Base-by-base conservation (phyloP, 2,797 vertebrate species). In the Pteropus rufus region DNA sequence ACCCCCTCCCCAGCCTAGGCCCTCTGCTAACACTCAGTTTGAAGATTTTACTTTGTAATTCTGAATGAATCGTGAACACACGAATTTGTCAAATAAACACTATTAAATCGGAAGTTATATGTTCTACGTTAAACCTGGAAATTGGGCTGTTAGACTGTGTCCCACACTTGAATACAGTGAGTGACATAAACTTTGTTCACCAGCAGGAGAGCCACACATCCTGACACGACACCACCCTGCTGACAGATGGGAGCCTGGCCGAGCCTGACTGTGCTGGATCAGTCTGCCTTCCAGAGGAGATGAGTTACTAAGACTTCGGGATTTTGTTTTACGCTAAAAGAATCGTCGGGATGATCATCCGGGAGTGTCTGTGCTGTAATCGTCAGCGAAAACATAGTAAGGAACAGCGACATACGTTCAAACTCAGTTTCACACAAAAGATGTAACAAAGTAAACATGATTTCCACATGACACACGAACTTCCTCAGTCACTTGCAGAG, bases 51-150 rank as follows among this genome's bases (percentile, higher is more conserved):
- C 31, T 58, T 87, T 95, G 70, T 1, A 77, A 89, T 93, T 95
- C 31, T 67, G 72, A 91, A 95, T 26, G 21, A 92, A 93, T 85
- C 70, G 58, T 65, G 46, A 83, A 80, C 95, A 80, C 52, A 41
- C 54, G 12, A 67, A 81, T 72, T 54, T 95, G 15, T 75, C 52
- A 84, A 91, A 73, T 36, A 77, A 82, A 54, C n/a, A 34, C 11
- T 52, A 46, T n/a, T 69, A 94, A 72, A 29, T 83, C 49, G 69
- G 72, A 94, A 79, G 18, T 58, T 88, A 86, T n/a, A 64, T 69
- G 31, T 23, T 87, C n/a, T 88, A 56, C 44, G 46, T 88, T 46
- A 72, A 41, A 85, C 34, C 34, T 95, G 52, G 90, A 70, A 84
- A 60, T 75, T 34, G 70, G 67, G 64, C 70, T n/a, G 39, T 73